Percentiles rank a stretch among this genome's conserved stretches.
These are phyloP conservation scores for Gallinago solitaria DNA, from an alignment of 2,797 vertebrate genomes.

Conservation along the genomic window DNA sequence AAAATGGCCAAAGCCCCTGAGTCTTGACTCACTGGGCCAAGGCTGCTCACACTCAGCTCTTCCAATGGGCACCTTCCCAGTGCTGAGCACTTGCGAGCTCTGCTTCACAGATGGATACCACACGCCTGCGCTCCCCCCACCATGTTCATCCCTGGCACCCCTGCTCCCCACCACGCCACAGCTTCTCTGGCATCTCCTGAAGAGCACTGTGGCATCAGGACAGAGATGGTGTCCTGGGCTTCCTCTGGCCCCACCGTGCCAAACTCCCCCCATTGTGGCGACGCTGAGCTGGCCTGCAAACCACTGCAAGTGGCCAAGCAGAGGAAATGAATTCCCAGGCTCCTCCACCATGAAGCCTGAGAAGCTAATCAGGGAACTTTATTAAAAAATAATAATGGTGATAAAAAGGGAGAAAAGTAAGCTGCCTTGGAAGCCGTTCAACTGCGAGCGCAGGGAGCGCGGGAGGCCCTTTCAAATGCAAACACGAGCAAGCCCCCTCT, in stretches of 20 bases:
- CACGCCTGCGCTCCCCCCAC: not conserved
- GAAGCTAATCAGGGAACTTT: conserved; percentile 54
- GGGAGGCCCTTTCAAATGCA: conserved; percentile 45
- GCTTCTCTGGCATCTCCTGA: not conserved
- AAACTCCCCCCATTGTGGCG: not conserved
- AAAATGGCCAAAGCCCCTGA: not conserved
- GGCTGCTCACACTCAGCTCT: not conserved
- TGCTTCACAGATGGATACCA: not conserved
- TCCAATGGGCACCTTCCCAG: fast-evolving
- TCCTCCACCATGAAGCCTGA: not conserved
- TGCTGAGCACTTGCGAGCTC: not conserved
- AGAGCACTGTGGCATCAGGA: not conserved
- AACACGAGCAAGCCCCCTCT: not conserved
- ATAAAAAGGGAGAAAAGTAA: conserved; percentile 53
- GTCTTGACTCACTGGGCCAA: not conserved
- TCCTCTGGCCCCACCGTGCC: fast-evolving
- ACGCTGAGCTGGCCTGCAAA: conserved; percentile 3
- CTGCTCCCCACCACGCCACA: not conserved
- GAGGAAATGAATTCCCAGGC: conserved; percentile 61
- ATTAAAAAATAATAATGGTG: conserved; percentile 60
- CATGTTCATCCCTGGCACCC: fast-evolving
- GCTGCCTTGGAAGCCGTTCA: conserved; percentile 29
- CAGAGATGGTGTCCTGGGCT: not conserved
- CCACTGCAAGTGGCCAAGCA: not conserved
- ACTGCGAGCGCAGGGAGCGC: not conserved